A percentile compares a stretch with the other conserved stretches of the same genome.
Conservation (phyloP, 2,888 invertebrate genomes). For the Xestoiulus laeticollis region DNA sequence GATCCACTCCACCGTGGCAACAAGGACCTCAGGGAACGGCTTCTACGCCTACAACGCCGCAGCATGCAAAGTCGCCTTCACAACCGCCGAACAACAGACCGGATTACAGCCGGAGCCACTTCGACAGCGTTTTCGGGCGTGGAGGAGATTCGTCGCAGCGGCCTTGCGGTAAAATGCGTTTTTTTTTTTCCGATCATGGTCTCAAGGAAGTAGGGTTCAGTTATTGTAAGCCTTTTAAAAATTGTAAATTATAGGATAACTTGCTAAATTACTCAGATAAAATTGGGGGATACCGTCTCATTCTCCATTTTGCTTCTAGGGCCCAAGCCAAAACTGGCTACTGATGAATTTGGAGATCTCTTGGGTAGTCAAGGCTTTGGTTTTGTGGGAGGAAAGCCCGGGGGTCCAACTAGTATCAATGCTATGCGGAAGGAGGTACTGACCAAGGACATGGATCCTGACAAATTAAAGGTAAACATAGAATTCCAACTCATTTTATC, state of each 20-base stretch:
- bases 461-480: slow-evolving; percentile 77
- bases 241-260: background rate
- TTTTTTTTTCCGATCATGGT: too few relatives aligned
- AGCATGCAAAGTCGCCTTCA: slow-evolving; percentile 65
- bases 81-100: slow-evolving; percentile 70
- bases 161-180: slow-evolving; percentile 45
- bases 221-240: too few relatives aligned
- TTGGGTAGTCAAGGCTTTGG: slow-evolving; percentile 89
- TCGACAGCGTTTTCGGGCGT: slow-evolving; percentile 62
- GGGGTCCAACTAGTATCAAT: slow-evolving; percentile 85
- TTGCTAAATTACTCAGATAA: background rate
- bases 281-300: background rate
- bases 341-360: slow-evolving; percentile 88
- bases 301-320: slow-evolving; percentile 51
- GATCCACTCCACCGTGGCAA: background rate
- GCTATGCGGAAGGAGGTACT: slow-evolving; percentile 90
- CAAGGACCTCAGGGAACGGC: slow-evolving; percentile 37
- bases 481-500: background rate
- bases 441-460: slow-evolving; percentile 89
- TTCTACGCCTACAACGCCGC: slow-evolving; percentile 64
- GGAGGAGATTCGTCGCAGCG: slow-evolving; percentile 52
- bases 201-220: too few relatives aligned
- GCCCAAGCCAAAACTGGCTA: slow-evolving; percentile 64
- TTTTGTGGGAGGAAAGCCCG: slow-evolving; percentile 75
- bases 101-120: slow-evolving; percentile 76